A percentile compares a stretch with the other conserved stretches of the same genome.
Evolutionary conservation across 2,888 invertebrate genomes (phyloP).

Genomic region (Abscondita cerata): DNA sequence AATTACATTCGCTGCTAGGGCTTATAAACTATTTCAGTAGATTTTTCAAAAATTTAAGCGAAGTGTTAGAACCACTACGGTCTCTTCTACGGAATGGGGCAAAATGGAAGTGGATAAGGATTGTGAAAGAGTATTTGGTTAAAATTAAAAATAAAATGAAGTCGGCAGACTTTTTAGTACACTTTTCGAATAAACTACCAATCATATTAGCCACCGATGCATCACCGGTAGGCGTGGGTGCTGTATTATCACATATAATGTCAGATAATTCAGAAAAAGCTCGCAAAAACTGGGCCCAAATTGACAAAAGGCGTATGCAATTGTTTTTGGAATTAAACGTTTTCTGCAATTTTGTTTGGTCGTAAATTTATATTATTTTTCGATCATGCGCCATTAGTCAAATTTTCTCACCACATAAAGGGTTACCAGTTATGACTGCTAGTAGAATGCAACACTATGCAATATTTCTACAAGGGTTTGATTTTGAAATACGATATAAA

Average conservation of each 20-base stretch:
- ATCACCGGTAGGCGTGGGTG: background rate
- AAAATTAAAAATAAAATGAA: background rate
- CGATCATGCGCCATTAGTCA: background rate
- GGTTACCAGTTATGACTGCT: no score
- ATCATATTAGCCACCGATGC: no score
- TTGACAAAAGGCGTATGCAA: constrained; percentile 21
- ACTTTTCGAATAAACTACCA: no score
- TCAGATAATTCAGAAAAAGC: constrained; percentile 16
- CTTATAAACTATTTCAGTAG: background rate
- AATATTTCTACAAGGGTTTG: background rate
- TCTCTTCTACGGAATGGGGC: background rate
- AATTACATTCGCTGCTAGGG: background rate
- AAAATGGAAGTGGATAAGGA: background rate
- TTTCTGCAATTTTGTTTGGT: no score
- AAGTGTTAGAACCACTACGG: background rate
- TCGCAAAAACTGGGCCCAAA: background rate
- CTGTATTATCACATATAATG: background rate
- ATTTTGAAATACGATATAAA: background rate
- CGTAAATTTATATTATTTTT: background rate
- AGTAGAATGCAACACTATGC: background rate
- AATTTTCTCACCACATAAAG: background rate
- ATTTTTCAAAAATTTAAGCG: no score
- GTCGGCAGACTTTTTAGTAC: background rate
- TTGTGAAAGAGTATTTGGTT: background rate
- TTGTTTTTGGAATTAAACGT: no score